Evolutionary conservation across 2,797 vertebrate species (phyloP), one percentile per base, ranked within the genome.

Genomic region (Pogoniulus pusillus): DNA sequence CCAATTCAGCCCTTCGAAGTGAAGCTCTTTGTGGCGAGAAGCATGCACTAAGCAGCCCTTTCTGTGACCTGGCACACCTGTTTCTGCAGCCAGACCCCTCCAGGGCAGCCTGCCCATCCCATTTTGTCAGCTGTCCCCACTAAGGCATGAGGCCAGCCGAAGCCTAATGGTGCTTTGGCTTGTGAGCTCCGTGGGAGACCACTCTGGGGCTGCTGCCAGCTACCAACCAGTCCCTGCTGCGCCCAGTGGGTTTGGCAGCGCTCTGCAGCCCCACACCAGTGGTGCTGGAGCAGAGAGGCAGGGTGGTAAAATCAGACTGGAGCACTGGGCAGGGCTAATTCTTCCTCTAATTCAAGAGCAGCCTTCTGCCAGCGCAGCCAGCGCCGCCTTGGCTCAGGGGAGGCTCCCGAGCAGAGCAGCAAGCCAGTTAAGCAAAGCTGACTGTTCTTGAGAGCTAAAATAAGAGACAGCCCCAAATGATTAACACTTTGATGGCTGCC

Each of bases 11-110:
- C n/a, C 49, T 24, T 3, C 43, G 34, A 34, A 18, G 22, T 4
- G 35, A 65, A 41, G 58, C 35, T 51, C 51, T 45, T 16, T 6
- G 43, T 39, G 24, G 39, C 24, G 30, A 82, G 19, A 65, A 35
- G 7, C 37, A 24, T 0, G 0, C 2, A 11, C 13, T 35, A n/a
- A 66, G 59, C 0, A 4, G 2, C 18, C 9, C 30, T 58, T 54
- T 75, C 32, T 34, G 29, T 66, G 12, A 9, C 37, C 37, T 37
- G n/a, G n/a, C n/a, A n/a, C n/a, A n/a, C 59, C 65, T n/a, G n/a
- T 57, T 54, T 75, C 32, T 34, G 26, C 70, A 39, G 1, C 8
- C 29, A 11, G 34, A 29, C 20, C 8, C 64, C 65, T 57, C 30
- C 81, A 16, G 74, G 51, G 51, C 47, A 76, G 8, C 41, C 53